Conservation (phyloP, 2,888 invertebrate species). For the Megastigmus dorsalis region DNA sequence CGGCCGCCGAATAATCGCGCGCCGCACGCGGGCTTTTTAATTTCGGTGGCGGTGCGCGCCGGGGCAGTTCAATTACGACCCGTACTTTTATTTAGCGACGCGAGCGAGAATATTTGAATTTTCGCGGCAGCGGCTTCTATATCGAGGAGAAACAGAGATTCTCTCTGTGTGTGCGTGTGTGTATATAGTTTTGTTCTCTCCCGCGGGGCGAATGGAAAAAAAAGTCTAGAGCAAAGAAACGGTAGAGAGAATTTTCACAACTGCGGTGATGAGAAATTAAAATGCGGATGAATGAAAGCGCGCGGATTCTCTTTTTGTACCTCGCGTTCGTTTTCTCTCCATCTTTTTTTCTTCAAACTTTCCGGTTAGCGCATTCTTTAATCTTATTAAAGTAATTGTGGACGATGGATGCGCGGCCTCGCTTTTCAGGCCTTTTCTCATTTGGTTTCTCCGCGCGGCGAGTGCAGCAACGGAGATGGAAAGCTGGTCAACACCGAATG, state of each 20-base stretch:
- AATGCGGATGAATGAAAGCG: conserved; percentile 8
- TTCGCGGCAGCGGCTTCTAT: too few species aligned
- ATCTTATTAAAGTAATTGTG: neutral
- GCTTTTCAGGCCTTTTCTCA: too few species aligned
- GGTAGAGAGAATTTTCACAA: conserved; percentile 6
- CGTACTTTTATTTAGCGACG: conserved; percentile 26
- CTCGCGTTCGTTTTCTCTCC: neutral
- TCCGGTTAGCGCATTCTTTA: neutral
- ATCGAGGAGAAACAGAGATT: too few species aligned
- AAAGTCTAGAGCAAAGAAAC: neutral
- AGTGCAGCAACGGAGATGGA: too few species aligned
- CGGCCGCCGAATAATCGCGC: conserved; percentile 22
- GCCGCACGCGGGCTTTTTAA: conserved; percentile 19
- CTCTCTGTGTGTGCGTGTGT: too few species aligned
- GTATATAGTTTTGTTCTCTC: too few species aligned
- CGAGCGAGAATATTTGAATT: conserved; percentile 19
- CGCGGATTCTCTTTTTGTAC: neutral
- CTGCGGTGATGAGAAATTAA: conserved; percentile 21
- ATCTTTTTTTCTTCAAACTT: neutral
- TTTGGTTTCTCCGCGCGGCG: too few species aligned
- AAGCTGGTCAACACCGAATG: too few species aligned
- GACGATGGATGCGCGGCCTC: too few species aligned
- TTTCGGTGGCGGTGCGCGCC: conserved; percentile 10
- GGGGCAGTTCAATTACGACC: conserved; percentile 26
- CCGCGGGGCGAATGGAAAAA: neutral